Evolutionary conservation across 92 coral and sea anemone species (phyloP).

Genomic region (Galaxea fascicularis): DNA sequence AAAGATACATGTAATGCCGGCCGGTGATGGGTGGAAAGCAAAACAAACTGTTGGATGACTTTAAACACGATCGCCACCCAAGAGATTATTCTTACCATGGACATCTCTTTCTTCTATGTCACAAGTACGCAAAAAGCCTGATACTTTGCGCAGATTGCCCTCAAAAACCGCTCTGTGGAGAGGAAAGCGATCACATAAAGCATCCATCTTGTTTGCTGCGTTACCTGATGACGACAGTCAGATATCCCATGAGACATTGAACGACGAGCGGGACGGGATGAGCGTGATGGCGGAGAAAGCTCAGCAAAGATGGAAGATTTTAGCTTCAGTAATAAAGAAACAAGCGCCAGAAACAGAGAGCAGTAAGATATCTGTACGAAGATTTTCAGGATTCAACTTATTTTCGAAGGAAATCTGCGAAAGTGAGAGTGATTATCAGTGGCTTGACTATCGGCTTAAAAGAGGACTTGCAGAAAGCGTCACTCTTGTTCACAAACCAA

Average conservation of each 20-base stretch:
- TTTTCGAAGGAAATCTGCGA: constrained; percentile 47
- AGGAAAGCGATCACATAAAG: constrained; percentile 80
- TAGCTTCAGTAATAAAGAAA: constrained; percentile 75
- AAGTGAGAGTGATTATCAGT: constrained; percentile 27
- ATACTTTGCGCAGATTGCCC: constrained; percentile 95
- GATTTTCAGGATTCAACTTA: constrained; percentile 80
- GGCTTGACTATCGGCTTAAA: constrained; percentile 22
- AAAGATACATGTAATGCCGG: constrained; percentile 10
- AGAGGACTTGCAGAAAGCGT: neutral
- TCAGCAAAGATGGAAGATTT: constrained; percentile 78
- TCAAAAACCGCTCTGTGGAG: constrained; percentile 97
- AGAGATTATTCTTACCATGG: constrained; percentile 74
- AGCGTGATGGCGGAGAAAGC: constrained; percentile 55
- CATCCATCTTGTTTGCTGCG: constrained; percentile 24
- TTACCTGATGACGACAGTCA: constrained; percentile 30
- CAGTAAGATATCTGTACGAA: constrained; percentile 71
- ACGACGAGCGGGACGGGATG: neutral
- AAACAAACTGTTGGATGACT: constrained; percentile 29
- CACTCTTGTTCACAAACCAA: neutral
- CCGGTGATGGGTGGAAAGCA: constrained; percentile 31
- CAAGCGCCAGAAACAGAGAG: constrained; percentile 23
- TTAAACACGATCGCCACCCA: neutral
- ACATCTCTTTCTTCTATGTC: constrained; percentile 88
- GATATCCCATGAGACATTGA: constrained; percentile 26
- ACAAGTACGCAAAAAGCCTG: constrained; percentile 77